Evolutionary conservation across 2,888 invertebrate species (phyloP), one percentile per base, ranked within the genome.

Genomic region (Erynnis tages): DNA sequence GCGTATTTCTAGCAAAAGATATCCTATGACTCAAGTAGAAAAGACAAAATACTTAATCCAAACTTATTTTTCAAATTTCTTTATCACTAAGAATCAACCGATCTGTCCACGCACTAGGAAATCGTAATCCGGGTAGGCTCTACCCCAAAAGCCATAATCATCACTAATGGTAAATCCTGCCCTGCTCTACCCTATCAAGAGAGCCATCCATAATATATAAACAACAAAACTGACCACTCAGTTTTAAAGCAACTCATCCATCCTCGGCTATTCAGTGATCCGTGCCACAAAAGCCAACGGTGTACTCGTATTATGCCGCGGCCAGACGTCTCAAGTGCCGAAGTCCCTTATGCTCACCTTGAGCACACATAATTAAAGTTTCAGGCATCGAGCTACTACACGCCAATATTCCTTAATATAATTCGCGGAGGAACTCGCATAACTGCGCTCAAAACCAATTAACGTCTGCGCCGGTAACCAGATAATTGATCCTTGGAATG

Each of bases 251-350:
- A 27, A 23, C 23, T 23, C 23, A 23, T 6, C 23, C 8, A 23
- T 23, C 14, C 14, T 8, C 14, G 1, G 3, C 30, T 17, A 48
- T 19, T 16, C 10, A 14, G 13, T 48, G 30, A 40, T 48, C 30
- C 21, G 48, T 48, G 21, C 29, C 21, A 29, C 13, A 37, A 14
- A 32, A 40, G 5, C 11, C 30, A 25, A 62, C 63, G 57, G 61
- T 60, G 62, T 65, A 65, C 60, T 4, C 7, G 21, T 10, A 27
- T 4, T 59, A 57, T 37, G 70, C 67, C 62, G 63, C 64, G 70
- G 71, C 77, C 79, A 82, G 82, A 85, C 85, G 83, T 86, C 85
- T 85, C 83, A 69, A 86, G 85, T 81, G 71, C 73, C 73, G 61
- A 56, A 64, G 73, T 74, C 78, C 77, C 79, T 76, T 78, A 73